Conservation (phyloP, 2,113 vertebrate genomes). For the Echinops telfairi region DNA sequence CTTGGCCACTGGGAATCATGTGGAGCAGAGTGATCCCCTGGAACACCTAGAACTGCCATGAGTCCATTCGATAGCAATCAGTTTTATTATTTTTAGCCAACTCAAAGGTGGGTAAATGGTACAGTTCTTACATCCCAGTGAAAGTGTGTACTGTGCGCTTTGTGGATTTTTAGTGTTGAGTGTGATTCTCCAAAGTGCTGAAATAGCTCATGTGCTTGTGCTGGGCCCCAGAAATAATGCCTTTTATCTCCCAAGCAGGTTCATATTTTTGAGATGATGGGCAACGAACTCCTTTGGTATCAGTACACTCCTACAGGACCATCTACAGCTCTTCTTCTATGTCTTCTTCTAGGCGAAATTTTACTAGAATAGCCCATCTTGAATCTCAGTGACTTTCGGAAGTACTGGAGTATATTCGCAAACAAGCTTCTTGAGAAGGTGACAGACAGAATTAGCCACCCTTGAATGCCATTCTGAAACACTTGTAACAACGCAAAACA, state of each 20-base stretch:
- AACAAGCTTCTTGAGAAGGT: neutral
- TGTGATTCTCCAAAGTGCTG: neutral
- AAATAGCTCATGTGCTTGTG: accelerated
- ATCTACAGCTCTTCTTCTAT: constrained; percentile 65
- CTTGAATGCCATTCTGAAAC: neutral
- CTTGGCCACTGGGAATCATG: neutral
- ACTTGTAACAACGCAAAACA: neutral
- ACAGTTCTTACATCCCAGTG: neutral
- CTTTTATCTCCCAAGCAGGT: neutral
- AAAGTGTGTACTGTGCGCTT: neutral
- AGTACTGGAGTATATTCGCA: neutral
- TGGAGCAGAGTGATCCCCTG: neutral
- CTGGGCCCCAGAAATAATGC: neutral
- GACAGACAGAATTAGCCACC: neutral
- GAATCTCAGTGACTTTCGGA: constrained; percentile 63
- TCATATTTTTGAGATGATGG: neutral
- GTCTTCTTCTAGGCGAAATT: constrained; percentile 27
- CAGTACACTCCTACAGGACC: constrained; percentile 46
- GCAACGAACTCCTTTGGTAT: constrained; percentile 51
- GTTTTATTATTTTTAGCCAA: neutral
- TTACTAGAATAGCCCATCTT: constrained; percentile 59
- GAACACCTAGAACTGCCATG: neutral
- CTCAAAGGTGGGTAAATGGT: neutral
- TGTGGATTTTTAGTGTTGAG: neutral
- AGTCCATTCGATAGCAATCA: neutral